phyloP scores from a whole-genome alignment of 2,113 vertebrate species.

The Paramormyrops kingsleyae region DNA sequence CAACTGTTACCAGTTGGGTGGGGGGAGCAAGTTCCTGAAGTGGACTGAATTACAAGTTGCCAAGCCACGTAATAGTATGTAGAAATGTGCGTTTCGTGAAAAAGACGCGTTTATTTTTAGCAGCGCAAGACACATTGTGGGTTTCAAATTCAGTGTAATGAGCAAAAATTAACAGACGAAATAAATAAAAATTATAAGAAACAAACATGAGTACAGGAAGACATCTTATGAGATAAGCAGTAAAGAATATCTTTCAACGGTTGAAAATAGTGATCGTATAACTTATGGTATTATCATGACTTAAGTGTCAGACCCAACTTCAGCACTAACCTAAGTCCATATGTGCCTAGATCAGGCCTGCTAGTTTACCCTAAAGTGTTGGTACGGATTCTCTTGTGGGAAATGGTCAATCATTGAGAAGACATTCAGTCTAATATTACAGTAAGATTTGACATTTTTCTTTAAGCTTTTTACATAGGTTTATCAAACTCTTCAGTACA shows the following conservation, averaged over 20 bases:
- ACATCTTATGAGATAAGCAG: background rate
- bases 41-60: too few relatives aligned
- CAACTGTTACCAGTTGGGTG: background rate
- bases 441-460: background rate
- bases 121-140: background rate
- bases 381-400: background rate
- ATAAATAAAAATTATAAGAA: background rate
- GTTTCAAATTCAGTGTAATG: background rate
- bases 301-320: background rate
- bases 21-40: background rate
- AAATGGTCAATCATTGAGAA: background rate
- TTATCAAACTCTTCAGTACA: background rate
- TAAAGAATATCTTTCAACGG: background rate
- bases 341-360: background rate
- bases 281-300: background rate
- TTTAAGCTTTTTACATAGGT: background rate
- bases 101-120: background rate
- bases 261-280: background rate
- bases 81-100: background rate
- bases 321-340: background rate
- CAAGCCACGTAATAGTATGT: background rate
- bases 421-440: background rate
- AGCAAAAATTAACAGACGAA: background rate
- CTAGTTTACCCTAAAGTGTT: background rate
- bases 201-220: background rate